Base-by-base conservation (phyloP, 2,888 invertebrate species). In the Clanis bilineata region DNA sequence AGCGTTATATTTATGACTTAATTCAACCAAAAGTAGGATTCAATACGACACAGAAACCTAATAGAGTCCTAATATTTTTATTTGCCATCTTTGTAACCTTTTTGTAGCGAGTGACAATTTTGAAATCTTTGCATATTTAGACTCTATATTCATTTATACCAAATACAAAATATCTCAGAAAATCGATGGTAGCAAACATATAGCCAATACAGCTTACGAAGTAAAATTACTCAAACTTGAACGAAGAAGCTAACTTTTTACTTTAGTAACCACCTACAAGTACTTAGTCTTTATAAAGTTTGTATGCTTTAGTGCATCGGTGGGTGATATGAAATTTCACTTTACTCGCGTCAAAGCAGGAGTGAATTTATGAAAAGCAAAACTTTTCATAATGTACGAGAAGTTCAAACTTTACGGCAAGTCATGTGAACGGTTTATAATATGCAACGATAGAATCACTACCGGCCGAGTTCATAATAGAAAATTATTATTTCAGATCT, bases 281-380 rank as follows among this genome's bases (percentile, higher is more conserved):
- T 56, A 56, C 55, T 56, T 38, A 39, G 55, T 56, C 55, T 41
- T 56, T 57, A 28, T 45, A 51, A 59, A 67, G 62, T 64, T 62
- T 70, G 62, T 64, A 71, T 66, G 65, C 65, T 70, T 71, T 66
- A 66, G 68, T 73, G 73, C 76, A 74, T 67, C 73, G 69, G 63
- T 58, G 62, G 66, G 62, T 73, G 71, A 71, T 72, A 68, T 68
- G 51, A 72, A 76, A 76, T 76, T 77, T 76, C 70, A 77, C 76
- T 76, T 72, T 71, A 70, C 65, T 71, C 64, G 62, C 62, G 63
- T 63, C 65, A 65, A 64, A 66, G 64, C 60, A 67, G 59, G 59
- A 66, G 64, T 64, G 66, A 75, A 75, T 75, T 72, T 72, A 73
- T 73, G 70, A 72, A 68, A 67, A 63, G 69, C 61, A 60, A 51